These are phyloP conservation scores for Zaprionus ghesquierei DNA, from an alignment of 1,140 invertebrate species.

Conservation along the genomic window DNA sequence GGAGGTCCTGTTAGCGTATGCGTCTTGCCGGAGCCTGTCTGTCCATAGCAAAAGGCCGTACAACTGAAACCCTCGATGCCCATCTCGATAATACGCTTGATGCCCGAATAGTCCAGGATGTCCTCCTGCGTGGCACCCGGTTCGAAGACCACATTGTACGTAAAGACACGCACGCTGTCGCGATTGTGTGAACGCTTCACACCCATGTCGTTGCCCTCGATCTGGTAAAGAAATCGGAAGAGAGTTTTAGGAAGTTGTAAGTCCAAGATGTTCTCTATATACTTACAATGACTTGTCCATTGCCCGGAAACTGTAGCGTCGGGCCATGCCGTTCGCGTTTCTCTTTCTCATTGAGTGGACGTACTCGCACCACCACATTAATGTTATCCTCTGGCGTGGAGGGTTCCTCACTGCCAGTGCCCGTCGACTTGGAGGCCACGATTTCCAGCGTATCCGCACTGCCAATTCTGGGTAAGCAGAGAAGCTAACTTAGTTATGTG, in stretches of 20 bases:
- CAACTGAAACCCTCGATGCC: conserved; percentile 96
- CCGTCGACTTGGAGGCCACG: conserved; percentile 76
- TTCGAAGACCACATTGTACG: conserved; percentile 95
- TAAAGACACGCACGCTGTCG: conserved; percentile 90
- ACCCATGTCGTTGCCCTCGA: conserved; percentile 82
- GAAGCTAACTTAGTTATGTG: conserved; percentile 9
- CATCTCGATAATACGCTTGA: conserved; percentile 95
- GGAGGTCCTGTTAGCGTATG: conserved; percentile 97
- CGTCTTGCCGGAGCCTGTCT: conserved; percentile 98
- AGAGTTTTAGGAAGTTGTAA: too few species aligned
- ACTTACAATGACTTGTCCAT: conserved; percentile 89
- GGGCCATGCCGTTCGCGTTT: conserved; percentile 85
- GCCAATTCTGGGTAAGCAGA: conserved; percentile 57
- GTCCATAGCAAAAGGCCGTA: conserved; percentile 97
- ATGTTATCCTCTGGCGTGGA: conserved; percentile 89
- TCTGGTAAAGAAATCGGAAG: conserved; percentile 57
- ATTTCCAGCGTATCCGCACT: conserved; percentile 80
- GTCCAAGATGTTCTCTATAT: too few species aligned
- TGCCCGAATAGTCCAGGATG: conserved; percentile 91
- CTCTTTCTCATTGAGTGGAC: conserved; percentile 88
- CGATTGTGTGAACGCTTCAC: conserved; percentile 76
- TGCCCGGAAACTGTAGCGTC: conserved; percentile 89
- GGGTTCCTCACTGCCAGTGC: conserved; percentile 74
- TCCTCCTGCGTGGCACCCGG: conserved; percentile 92
- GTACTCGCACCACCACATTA: conserved; percentile 90